Percentiles rank a stretch among this genome's conserved stretches.
Evolutionary conservation across 2,113 vertebrate species (phyloP).

Genomic region (Plecotus auritus): DNA sequence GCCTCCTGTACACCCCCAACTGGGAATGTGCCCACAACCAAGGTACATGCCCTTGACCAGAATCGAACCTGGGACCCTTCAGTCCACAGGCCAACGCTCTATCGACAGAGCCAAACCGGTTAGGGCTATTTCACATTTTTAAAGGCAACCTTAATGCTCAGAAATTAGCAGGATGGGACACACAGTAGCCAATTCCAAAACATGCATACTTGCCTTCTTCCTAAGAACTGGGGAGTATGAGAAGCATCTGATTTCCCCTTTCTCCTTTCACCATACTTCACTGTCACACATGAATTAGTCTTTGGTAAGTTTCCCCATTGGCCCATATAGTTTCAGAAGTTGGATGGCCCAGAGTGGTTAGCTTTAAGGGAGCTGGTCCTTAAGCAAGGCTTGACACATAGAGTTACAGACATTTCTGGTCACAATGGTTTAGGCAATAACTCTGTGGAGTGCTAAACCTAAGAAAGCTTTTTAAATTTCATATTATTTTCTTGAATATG

Average conservation of each 20-base stretch:
- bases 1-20: no score
- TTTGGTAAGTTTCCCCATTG: not conserved
- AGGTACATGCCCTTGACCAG: no score
- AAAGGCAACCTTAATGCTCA: not conserved
- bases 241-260: not conserved
- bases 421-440: not conserved
- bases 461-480: constrained; percentile 29
- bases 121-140: no score
- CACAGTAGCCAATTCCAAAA: not conserved
- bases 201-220: not conserved
- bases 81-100: no score
- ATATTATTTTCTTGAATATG: constrained; percentile 42
- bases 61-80: no score
- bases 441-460: not conserved
- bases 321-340: not conserved
- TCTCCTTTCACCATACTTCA: not conserved
- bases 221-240: not conserved
- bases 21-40: no score
- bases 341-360: not conserved
- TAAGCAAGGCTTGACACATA: not conserved
- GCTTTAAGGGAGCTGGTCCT: not conserved
- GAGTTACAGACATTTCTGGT: not conserved
- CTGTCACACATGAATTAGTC: not conserved
- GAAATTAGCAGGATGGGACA: not conserved
- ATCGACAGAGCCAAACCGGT: no score